Conservation (phyloP, 2,113 vertebrate genomes). For the Petaurus breviceps region DNA sequence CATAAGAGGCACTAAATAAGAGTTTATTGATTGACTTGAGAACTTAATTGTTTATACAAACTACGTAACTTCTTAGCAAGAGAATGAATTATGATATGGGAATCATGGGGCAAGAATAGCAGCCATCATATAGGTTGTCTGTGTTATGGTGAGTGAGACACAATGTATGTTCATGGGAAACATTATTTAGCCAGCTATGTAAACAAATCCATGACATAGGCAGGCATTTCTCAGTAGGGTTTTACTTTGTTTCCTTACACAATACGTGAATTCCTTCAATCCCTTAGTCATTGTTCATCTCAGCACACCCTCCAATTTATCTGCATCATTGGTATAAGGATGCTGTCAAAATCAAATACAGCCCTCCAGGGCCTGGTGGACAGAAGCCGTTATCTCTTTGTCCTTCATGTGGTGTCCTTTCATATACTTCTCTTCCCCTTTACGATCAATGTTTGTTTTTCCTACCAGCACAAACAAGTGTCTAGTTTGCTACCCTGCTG, state of each 20-base stretch:
- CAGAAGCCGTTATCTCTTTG: background rate
- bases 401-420: background rate
- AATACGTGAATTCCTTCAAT: background rate
- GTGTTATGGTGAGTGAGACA: background rate
- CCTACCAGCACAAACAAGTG: background rate
- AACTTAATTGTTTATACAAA: background rate
- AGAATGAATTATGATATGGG: background rate
- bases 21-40: background rate
- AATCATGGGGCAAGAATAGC: background rate
- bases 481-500: background rate
- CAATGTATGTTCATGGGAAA: background rate
- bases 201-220: background rate
- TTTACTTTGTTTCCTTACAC: background rate
- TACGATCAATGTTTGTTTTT: slow-evolving; percentile 16
- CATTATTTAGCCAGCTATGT: background rate
- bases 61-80: background rate
- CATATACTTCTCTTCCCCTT: background rate
- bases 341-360: background rate
- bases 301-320: background rate
- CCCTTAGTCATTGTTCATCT: background rate
- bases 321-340: background rate
- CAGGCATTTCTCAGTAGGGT: background rate
- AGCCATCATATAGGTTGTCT: background rate
- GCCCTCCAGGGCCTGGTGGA: rapidly evolving
- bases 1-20: background rate